Evolutionary conservation across 2,888 invertebrate species (phyloP).

Genomic region (Rhamnusium bicolor): DNA sequence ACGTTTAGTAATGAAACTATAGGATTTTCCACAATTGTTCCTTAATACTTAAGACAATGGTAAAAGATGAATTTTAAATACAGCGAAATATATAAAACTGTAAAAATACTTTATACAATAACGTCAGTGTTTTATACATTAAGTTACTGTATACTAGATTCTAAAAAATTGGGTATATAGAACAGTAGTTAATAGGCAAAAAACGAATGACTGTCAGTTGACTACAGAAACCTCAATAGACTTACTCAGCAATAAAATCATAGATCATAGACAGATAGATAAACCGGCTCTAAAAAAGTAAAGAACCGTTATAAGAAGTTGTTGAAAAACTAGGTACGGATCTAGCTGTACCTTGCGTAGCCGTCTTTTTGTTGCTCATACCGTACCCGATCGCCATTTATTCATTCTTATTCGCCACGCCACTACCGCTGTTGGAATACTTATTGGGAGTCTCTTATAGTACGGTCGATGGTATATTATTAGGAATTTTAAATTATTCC

Average conservation of each 20-base stretch:
- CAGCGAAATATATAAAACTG: neutral
- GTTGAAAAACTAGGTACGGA: conserved; percentile 56
- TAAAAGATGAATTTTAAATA: neutral
- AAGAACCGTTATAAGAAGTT: conserved; percentile 52
- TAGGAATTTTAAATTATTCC: neutral
- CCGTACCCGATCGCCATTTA: conserved; percentile 26
- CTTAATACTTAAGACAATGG: neutral
- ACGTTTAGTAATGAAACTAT: too few species aligned
- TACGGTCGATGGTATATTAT: conserved; percentile 11
- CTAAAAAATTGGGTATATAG: conserved; percentile 12
- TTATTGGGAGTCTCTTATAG: conserved; percentile 2
- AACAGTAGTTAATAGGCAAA: conserved; percentile 19
- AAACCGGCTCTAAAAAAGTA: conserved; percentile 52
- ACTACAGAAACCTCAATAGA: conserved; percentile 29
- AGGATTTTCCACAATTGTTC: too few species aligned
- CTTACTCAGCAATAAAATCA: conserved; percentile 42
- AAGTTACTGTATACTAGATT: neutral
- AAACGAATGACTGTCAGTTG: conserved; percentile 26
- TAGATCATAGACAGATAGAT: conserved; percentile 53
- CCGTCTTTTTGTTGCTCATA: conserved; percentile 25
- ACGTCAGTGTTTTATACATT: neutral
- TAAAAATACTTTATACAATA: neutral
- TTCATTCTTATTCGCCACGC: conserved; percentile 20
- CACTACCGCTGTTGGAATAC: conserved; percentile 6
- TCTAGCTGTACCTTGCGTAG: conserved; percentile 58